Evolutionary conservation across 92 coral and sea anemone species (phyloP).

Genomic region (Phenganax stokvisi): DNA sequence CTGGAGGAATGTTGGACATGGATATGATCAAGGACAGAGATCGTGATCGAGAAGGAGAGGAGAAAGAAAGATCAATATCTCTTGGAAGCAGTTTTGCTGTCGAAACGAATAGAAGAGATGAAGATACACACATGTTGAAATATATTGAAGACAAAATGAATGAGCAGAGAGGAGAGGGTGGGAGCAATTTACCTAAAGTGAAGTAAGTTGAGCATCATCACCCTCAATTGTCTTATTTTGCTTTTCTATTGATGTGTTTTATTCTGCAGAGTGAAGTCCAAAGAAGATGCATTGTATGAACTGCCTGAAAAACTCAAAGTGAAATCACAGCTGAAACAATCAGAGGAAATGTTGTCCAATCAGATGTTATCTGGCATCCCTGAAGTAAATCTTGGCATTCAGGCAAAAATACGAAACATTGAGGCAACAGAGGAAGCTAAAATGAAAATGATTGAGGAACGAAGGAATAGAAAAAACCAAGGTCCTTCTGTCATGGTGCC

Average conservation of each 20-base stretch:
- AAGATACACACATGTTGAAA: constrained; percentile 92
- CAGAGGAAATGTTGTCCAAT: constrained; percentile 96
- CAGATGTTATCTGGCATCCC: constrained; percentile 99
- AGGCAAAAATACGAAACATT: constrained; percentile 89
- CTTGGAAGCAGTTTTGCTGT: constrained; percentile 93
- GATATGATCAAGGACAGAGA: constrained; percentile 89
- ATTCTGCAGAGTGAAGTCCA: constrained; percentile 62
- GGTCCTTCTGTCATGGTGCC: constrained; percentile 97
- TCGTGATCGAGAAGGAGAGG: constrained; percentile 94
- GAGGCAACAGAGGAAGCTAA: constrained; percentile 98
- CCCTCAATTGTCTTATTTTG: neutral
- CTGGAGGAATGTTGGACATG: constrained; percentile 87
- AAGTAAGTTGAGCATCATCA: constrained; percentile 35
- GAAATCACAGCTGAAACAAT: constrained; percentile 79
- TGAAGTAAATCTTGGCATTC: constrained; percentile 93
- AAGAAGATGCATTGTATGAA: constrained; percentile 77
- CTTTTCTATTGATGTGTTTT: neutral
- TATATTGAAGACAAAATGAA: constrained; percentile 95
- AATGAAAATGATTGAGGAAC: constrained; percentile 73
- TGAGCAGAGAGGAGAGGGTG: constrained; percentile 60
- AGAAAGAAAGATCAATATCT: constrained; percentile 83
- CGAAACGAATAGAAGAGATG: constrained; percentile 91
- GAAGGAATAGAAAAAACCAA: constrained; percentile 59
- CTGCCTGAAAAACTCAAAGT: constrained; percentile 87
- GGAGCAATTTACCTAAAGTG: constrained; percentile 29